Evolutionary conservation across 2,888 invertebrate genomes (phyloP).

Genomic region (Ceramica pisi): DNA sequence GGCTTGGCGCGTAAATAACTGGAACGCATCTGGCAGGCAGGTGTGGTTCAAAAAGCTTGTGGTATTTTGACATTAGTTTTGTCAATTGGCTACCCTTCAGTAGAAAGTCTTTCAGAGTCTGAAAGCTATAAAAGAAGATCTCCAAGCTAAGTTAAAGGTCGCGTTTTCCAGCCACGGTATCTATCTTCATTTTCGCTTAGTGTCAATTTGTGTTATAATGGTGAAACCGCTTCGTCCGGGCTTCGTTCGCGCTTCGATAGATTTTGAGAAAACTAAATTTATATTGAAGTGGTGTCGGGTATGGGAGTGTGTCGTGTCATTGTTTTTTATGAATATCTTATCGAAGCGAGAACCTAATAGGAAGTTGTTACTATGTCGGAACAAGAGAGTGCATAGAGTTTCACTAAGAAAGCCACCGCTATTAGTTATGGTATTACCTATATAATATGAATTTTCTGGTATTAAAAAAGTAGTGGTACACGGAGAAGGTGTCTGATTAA

Average conservation of each 20-base stretch:
- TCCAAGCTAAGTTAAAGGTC: conserved; percentile 14
- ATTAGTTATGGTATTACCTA: no score
- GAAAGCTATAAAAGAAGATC: conserved; percentile 1
- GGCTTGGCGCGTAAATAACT: conserved; percentile 12
- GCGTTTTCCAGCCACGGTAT: conserved; percentile 26
- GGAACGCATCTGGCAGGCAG: conserved; percentile 1
- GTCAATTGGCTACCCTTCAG: no score
- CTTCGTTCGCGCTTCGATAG: conserved; percentile 20
- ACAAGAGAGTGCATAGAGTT: not conserved
- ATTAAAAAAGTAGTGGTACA: no score
- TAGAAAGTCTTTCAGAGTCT: no score
- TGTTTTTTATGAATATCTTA: conserved; percentile 54
- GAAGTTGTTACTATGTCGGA: conserved; percentile 9
- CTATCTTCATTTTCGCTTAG: conserved; percentile 41
- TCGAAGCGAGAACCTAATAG: conserved; percentile 15
- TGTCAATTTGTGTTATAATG: conserved; percentile 51
- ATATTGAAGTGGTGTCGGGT: conserved; percentile 35
- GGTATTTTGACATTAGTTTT: not conserved
- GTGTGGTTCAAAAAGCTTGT: not conserved
- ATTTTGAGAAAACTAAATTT: conserved; percentile 52
- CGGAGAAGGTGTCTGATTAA: no score
- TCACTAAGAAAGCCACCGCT: no score
- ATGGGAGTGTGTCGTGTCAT: conserved; percentile 26
- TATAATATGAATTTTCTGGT: no score
- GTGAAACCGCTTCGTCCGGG: conserved; percentile 19